phyloP scores from a whole-genome alignment of 23 tunicate genomes.

The Botrylloides violaceus region DNA sequence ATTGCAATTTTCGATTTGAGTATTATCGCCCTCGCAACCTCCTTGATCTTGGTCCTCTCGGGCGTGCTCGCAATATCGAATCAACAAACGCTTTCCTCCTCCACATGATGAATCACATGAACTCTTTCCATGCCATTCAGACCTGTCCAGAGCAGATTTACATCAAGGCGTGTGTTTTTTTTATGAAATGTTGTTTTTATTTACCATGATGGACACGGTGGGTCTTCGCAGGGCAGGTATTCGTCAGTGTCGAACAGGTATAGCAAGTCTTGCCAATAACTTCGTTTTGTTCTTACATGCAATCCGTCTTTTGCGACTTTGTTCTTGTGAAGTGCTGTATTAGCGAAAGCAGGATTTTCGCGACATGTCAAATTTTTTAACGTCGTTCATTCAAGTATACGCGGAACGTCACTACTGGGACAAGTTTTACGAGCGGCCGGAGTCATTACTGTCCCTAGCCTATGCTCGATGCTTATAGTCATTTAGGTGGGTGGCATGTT shows the following conservation, averaged over 20 bases:
- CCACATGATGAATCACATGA: constrained; percentile 55
- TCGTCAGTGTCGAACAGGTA: constrained; percentile 14
- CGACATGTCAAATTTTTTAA: too few relatives aligned
- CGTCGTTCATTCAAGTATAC: too few relatives aligned
- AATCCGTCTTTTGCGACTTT: too few relatives aligned
- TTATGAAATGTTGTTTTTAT: background rate
- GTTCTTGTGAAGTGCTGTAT: too few relatives aligned
- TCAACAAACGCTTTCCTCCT: constrained; percentile 20
- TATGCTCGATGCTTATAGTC: too few relatives aligned
- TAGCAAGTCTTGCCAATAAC: too few relatives aligned
- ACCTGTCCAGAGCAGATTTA: constrained; percentile 23
- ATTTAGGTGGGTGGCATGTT: too few relatives aligned
- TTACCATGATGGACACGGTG: constrained; percentile 22
- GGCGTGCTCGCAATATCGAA: constrained; percentile 47
- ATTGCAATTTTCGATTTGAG: constrained; percentile 29
- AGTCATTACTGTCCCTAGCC: too few relatives aligned
- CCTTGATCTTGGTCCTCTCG: constrained; percentile 1
- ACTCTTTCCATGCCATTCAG: constrained; percentile 36
- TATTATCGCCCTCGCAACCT: constrained; percentile 32
- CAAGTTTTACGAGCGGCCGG: too few relatives aligned
- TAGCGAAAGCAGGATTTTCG: too few relatives aligned
- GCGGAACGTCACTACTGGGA: too few relatives aligned
- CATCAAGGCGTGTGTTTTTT: background rate
- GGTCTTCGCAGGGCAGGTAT: background rate
- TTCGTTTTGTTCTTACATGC: too few relatives aligned